Evolutionary conservation across 1,140 invertebrate genomes (phyloP).

Genomic region (Antheraea pernyi): DNA sequence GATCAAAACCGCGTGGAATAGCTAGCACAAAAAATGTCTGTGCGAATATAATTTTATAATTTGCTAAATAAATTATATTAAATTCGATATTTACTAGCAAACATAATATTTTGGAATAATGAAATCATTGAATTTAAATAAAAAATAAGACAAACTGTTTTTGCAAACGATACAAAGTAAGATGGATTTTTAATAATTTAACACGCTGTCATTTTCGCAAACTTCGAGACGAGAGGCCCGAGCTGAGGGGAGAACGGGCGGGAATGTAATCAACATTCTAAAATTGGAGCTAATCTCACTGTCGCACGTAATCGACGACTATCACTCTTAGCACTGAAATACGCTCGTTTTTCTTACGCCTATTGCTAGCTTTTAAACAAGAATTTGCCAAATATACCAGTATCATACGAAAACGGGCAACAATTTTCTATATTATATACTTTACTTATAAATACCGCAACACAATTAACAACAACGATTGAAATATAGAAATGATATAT

Average conservation of each 20-base stretch:
- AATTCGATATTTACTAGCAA: too few species aligned
- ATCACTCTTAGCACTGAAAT: slow-evolving; percentile 43
- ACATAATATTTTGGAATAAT: too few species aligned
- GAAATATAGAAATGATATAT: too few species aligned
- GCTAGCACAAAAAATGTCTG: too few species aligned
- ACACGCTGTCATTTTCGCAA: slow-evolving; percentile 44
- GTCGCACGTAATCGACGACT: slow-evolving; percentile 47
- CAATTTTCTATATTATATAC: too few species aligned
- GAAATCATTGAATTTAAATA: too few species aligned
- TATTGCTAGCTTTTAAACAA: background rate
- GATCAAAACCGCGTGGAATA: too few species aligned
- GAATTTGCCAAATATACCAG: background rate
- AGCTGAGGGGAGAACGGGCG: slow-evolving; percentile 12
- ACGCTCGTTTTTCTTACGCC: background rate
- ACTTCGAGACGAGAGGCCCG: slow-evolving; percentile 19
- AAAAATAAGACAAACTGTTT: background rate
- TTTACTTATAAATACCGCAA: too few species aligned
- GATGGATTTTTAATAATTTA: slow-evolving; percentile 48
- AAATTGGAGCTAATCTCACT: slow-evolving; percentile 66
- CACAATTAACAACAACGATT: too few species aligned
- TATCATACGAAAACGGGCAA: too few species aligned
- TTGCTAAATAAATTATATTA: too few species aligned
- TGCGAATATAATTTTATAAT: too few species aligned
- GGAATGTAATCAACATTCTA: slow-evolving; percentile 70
- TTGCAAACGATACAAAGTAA: slow-evolving; percentile 25